Base-by-base conservation (phyloP, 2,888 invertebrate species). In the Acanthosepion pharaonis region DNA sequence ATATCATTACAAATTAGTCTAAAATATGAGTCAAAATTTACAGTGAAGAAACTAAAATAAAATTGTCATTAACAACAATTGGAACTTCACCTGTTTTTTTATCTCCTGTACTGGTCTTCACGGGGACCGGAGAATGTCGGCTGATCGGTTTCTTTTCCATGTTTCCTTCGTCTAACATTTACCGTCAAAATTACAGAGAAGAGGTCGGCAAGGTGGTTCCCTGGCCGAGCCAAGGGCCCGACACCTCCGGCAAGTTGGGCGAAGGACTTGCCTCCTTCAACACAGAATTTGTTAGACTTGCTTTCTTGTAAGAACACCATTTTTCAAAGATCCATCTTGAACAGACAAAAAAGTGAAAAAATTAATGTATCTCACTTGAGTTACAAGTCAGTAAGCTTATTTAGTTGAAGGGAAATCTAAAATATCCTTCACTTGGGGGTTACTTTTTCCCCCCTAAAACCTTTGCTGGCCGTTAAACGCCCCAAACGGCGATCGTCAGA, bases 91-190 rank as follows among this genome's bases (percentile, higher is more conserved):
- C 96, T 96, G 96, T 95, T 94, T 95, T 95, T 96, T 96, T 93
- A 95, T 96, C 94, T 94, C 95, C 95, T 95, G 94, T 94, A 95
- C 96, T 96, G 93, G 95, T 94, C 95, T 96, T 97, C 94, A 96
- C 96, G 94, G 96, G 96, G 94, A 95, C 96, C 94, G 96, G 96
- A 91, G 96, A 96, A 93, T 96, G 96, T 94, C 97, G 96, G 95
- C 96, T 95, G 94, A 95, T 95, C 92, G 95, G 59, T 96, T 96
- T 97, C 95, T 96, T 97, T 95, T 97, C 97, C 97, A 97, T 97
- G 92, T 95, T 96, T 94, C 95, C 96, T 95, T 96, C 96, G 95
- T 96, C 96, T 96, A 96, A 96, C 97, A 96, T 97, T 95, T 96
- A 97, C 96, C 94, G 95, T 94, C 92, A 95, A 48, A 48, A 48